phyloP scores from a whole-genome alignment of 2,888 invertebrate genomes.

The Odontothrips loti region DNA sequence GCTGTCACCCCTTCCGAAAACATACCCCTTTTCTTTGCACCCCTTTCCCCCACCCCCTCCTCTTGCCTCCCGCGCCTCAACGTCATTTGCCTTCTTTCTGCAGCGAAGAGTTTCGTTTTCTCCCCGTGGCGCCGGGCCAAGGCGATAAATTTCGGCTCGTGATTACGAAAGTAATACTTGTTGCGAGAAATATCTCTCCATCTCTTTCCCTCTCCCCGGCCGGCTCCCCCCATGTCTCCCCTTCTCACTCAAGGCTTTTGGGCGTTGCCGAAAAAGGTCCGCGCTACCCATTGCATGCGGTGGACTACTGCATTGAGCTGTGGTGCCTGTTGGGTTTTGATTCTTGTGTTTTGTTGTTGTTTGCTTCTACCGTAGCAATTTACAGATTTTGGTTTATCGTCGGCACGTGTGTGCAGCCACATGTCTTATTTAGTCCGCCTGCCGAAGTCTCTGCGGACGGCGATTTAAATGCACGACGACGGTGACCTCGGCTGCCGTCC shows the following conservation, averaged over 20 bases:
- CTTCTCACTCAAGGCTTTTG: neutral
- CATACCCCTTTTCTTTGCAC: neutral
- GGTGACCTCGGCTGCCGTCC: too few relatives aligned
- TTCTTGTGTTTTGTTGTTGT: too few relatives aligned
- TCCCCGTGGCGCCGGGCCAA: neutral
- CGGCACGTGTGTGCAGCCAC: too few relatives aligned
- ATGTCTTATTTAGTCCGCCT: too few relatives aligned
- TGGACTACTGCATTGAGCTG: too few relatives aligned
- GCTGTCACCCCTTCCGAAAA: neutral
- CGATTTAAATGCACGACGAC: too few relatives aligned
- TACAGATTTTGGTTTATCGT: too few relatives aligned
- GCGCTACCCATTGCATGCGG: too few relatives aligned
- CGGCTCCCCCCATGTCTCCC: neutral
- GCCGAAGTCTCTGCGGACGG: too few relatives aligned
- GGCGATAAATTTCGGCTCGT: conserved; percentile 6
- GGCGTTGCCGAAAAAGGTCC: too few relatives aligned
- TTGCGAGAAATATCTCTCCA: neutral
- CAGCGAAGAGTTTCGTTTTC: neutral
- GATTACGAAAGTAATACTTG: conserved; percentile 11
- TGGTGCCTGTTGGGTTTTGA: too few relatives aligned
- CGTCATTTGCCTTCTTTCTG: neutral
- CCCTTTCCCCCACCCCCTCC: neutral
- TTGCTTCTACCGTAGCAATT: too few relatives aligned
- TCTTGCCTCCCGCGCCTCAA: neutral
- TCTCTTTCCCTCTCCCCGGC: neutral